Evolutionary conservation across 2,797 vertebrate species (phyloP).

Genomic region (Ptychadena robeensis): DNA sequence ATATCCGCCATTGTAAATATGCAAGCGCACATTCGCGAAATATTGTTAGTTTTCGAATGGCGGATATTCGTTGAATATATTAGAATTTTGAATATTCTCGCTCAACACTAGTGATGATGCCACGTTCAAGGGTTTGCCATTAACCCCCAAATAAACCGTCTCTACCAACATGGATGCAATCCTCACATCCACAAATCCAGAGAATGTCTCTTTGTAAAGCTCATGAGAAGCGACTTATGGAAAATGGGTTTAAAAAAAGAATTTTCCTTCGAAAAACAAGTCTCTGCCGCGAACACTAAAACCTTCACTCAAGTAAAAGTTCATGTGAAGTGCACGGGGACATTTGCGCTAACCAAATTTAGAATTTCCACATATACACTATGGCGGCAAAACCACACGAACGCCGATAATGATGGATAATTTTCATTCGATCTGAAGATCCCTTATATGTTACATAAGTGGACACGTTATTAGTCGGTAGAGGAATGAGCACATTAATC

Average conservation of each 20-base stretch:
- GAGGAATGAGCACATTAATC: slow-evolving; percentile 31
- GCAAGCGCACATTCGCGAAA: too few species aligned
- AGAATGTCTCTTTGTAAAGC: not conserved
- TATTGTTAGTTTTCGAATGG: too few species aligned
- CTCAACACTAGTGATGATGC: too few species aligned
- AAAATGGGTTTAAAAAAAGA: not conserved
- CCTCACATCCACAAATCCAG: too few species aligned
- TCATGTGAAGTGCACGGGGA: not conserved
- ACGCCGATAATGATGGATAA: not conserved
- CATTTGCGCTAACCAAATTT: not conserved
- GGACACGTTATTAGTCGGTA: slow-evolving; percentile 22
- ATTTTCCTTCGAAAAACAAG: not conserved
- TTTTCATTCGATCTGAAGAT: not conserved
- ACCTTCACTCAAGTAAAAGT: not conserved
- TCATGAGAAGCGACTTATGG: not conserved
- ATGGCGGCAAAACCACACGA: not conserved
- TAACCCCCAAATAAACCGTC: too few species aligned
- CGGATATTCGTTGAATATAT: too few species aligned
- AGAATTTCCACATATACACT: not conserved
- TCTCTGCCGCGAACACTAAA: not conserved
- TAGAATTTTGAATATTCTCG: too few species aligned
- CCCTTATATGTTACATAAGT: not conserved
- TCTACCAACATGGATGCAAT: too few species aligned
- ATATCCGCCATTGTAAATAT: too few species aligned
- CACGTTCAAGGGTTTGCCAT: too few species aligned